Evolutionary conservation across 2,113 vertebrate genomes (phyloP).

Genomic region (Spilogale gracilis): DNA sequence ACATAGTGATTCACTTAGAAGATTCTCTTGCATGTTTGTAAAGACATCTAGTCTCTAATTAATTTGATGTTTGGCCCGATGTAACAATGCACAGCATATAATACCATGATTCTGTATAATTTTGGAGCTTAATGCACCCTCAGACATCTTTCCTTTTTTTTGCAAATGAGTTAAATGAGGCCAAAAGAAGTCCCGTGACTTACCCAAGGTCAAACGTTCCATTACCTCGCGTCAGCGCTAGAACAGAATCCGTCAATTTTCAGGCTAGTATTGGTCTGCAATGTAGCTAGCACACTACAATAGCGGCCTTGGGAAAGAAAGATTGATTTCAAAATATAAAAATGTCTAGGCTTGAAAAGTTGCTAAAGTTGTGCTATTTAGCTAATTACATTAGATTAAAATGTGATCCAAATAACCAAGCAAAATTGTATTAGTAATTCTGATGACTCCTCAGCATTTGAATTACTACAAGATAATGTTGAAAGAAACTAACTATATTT

Average conservation of each 20-base stretch:
- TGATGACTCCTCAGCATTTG: not conserved
- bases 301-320: not conserved
- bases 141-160: not conserved
- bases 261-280: not conserved
- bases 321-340: not conserved
- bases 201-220: not conserved
- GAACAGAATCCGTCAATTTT: not conserved
- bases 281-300: fast-evolving
- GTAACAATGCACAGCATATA: not conserved
- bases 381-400: not conserved
- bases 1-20: not conserved
- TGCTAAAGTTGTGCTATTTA: not conserved
- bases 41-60: not conserved
- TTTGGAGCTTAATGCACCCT: not conserved
- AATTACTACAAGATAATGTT: not conserved
- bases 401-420: not conserved
- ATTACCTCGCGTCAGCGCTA: not conserved
- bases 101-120: not conserved
- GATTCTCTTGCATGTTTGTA: not conserved
- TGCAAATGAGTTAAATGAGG: not conserved
- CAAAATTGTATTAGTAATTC: not conserved
- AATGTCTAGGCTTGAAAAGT: not conserved
- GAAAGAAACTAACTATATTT: not conserved
- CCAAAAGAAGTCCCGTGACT: constrained; percentile 2
- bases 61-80: not conserved